Conservation (phyloP, 2,888 invertebrate genomes). For the Asteroscopus sphinx region DNA sequence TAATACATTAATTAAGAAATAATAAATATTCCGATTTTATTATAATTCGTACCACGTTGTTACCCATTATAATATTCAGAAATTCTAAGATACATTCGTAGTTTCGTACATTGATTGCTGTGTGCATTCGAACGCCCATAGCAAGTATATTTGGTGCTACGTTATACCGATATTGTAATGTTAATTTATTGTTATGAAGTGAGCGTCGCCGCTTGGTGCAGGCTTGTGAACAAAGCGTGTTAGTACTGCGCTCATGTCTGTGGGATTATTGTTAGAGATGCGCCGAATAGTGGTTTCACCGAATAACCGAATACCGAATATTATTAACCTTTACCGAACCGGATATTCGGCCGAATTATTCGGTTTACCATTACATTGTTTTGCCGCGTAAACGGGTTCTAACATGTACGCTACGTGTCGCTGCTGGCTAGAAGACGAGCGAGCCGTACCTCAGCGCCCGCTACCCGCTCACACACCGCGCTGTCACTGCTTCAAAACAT, state of each 20-base stretch:
- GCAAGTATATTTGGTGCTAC: constrained; percentile 65
- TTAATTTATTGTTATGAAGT: constrained; percentile 50
- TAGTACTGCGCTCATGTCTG: constrained; percentile 13
- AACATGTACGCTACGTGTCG: too few relatives aligned
- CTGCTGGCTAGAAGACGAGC: too few relatives aligned
- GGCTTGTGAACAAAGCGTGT: constrained; percentile 4
- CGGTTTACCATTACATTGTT: too few relatives aligned
- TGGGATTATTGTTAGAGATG: too few relatives aligned
- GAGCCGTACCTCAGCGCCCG: too few relatives aligned
- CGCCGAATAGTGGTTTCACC: too few relatives aligned
- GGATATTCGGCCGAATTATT: too few relatives aligned
- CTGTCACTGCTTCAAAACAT: too few relatives aligned
- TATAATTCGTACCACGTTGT: not conserved
- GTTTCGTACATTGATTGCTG: constrained; percentile 1
- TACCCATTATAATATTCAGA: not conserved
- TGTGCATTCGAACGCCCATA: constrained; percentile 40
- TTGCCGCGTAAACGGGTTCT: too few relatives aligned
- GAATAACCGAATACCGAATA: too few relatives aligned
- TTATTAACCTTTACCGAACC: too few relatives aligned
- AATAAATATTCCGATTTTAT: not conserved
- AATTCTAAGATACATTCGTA: not conserved
- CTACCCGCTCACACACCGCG: too few relatives aligned
- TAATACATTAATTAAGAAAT: constrained; percentile 2
- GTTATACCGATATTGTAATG: constrained; percentile 56
- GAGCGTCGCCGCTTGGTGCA: constrained; percentile 9